Evolutionary conservation across 2,113 vertebrate species (phyloP), one percentile per base, ranked within the genome.

Genomic region (Stictonetta naevosa): DNA sequence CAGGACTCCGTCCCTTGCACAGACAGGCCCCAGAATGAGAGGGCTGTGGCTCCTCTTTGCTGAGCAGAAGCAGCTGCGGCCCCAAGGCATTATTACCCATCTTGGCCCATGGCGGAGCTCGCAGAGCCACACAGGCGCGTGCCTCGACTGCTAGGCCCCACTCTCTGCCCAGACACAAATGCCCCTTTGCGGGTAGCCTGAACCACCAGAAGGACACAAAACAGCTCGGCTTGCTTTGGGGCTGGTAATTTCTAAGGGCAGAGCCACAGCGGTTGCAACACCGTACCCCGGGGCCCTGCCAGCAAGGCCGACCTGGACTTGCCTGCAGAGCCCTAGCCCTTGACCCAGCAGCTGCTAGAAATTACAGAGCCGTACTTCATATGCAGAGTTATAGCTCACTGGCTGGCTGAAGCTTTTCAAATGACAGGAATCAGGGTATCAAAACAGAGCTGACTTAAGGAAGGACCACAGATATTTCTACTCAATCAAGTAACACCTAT

Each of bases 71-170:
- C 52, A 3, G 0, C 31, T 12, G 71, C 38, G 75, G 38, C 34
- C n/a, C n/a, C 0, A 0, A 28, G 59, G 68, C 15, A 53, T 38
- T 67, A 23, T 31, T 31, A 4, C 22, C 48, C 48, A 50, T 50
- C 48, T 50, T 11, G 20, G 62, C 26, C 7, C 26, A 55, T 13
- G 50, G 22, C 11, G 15, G 62, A 3, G 42, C 29, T 69, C 34
- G 46, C 46, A 31, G 58, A 62, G 25, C 8, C 52, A 2, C 50
- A 63, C 28, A 11, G 1, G 3, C 53, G 4, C 3, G 1, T n/a
- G 38, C 21, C 38, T 38, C 71, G 25, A 31, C 42, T 8, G 13
- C n/a, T 60, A 62, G 2, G 16, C 6, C 50, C 4, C 4, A 25
- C 50, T 28, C 5, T 14, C 10, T 5, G 55, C 77, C 75, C 48